Percentiles rank a stretch among this genome's conserved stretches.
These are phyloP conservation scores for Aporophyla nigra DNA, from an alignment of 2,888 invertebrate species.

Conservation along the genomic window DNA sequence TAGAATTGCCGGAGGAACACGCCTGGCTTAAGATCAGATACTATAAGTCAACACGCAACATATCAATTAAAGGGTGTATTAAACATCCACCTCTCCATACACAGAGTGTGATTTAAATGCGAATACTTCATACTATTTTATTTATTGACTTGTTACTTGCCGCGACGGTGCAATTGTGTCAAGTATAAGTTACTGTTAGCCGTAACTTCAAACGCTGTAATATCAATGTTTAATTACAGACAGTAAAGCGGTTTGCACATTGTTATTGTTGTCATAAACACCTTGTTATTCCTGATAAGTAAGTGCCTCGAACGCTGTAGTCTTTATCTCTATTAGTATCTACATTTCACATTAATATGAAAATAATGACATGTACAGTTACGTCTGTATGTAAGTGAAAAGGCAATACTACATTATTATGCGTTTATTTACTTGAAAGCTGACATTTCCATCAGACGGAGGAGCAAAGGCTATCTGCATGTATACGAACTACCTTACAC, in stretches of 20 bases:
- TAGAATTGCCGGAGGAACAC: slow-evolving; percentile 85
- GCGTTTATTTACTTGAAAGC: slow-evolving; percentile 75
- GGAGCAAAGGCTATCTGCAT: slow-evolving; percentile 79
- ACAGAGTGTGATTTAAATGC: slow-evolving; percentile 79
- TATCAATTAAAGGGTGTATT: slow-evolving; percentile 88
- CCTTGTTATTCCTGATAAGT: slow-evolving; percentile 15
- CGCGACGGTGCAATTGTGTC: slow-evolving; percentile 68
- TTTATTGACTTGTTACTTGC: slow-evolving; percentile 68
- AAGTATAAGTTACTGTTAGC: slow-evolving; percentile 57
- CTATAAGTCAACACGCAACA: slow-evolving; percentile 87
- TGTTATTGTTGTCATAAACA: slow-evolving; percentile 31
- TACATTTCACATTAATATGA: slow-evolving; percentile 33
- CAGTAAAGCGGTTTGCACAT: slow-evolving; percentile 20
- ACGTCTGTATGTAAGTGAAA: slow-evolving; percentile 28
- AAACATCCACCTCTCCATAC: slow-evolving; percentile 81
- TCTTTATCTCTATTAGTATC: neutral
- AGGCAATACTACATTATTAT: slow-evolving; percentile 68
- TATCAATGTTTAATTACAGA: slow-evolving; percentile 45
- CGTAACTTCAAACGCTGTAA: slow-evolving; percentile 50
- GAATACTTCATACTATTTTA: slow-evolving; percentile 68
- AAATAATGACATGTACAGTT: slow-evolving; percentile 40
- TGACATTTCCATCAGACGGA: slow-evolving; percentile 78
- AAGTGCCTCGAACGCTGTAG: neutral
- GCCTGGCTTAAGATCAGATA: slow-evolving; percentile 81
- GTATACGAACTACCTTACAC: slow-evolving; percentile 68